phyloP scores from a whole-genome alignment of 2,888 invertebrate genomes.

The Chydorus sphaericus region DNA sequence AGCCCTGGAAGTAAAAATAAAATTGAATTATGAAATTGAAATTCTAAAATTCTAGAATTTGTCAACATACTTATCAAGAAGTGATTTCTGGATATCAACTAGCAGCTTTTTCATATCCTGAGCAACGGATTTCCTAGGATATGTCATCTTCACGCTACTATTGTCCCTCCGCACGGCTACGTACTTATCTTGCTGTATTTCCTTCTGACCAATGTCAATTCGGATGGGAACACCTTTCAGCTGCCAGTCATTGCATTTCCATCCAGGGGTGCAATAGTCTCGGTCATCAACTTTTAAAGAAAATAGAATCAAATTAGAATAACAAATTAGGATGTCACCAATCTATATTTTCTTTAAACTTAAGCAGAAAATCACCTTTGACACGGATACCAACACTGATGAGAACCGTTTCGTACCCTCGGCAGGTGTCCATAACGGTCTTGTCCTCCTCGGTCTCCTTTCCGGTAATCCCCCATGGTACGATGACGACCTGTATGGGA shows the following conservation, averaged over 20 bases:
- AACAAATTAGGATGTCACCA: too few species aligned
- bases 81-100: too few species aligned
- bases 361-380: too few species aligned
- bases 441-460: conserved; percentile 58
- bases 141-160: too few species aligned
- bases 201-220: conserved; percentile 89
- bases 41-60: too few species aligned
- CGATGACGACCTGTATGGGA: conserved; percentile 69
- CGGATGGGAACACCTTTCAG: conserved; percentile 89
- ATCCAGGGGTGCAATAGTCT: conserved; percentile 94
- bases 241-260: conserved; percentile 99
- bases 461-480: conserved; percentile 94
- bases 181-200: conserved; percentile 68
- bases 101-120: too few species aligned
- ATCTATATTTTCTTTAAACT: too few species aligned
- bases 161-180: too few species aligned
- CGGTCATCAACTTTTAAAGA: conserved; percentile 61
- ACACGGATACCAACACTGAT: conserved; percentile 48
- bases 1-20: too few species aligned
- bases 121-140: too few species aligned
- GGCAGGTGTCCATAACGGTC: conserved; percentile 44
- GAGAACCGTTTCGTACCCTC: conserved; percentile 48
- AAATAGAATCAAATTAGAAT: neutral
- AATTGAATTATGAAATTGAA: too few species aligned
- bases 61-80: too few species aligned